Percentiles rank a stretch among this genome's conserved stretches.
Conservation (phyloP, 2,113 vertebrate species). For the Poicephalus gulielmi region DNA sequence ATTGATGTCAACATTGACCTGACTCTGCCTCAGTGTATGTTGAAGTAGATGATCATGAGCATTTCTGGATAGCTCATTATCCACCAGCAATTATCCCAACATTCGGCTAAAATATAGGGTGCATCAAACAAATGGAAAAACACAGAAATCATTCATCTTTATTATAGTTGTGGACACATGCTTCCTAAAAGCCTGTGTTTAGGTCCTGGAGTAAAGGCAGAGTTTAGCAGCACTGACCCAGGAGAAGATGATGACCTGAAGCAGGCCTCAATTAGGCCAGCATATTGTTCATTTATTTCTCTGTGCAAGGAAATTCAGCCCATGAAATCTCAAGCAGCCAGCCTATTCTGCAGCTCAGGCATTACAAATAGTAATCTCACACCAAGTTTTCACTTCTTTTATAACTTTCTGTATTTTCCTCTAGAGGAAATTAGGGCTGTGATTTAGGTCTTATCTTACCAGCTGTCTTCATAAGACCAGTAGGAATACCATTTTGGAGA, state of each 20-base stretch:
- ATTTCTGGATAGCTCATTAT: neutral
- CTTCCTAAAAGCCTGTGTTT: neutral
- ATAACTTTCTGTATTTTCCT: neutral
- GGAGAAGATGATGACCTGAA: neutral
- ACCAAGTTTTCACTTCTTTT: neutral
- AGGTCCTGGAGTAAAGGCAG: neutral
- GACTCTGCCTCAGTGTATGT: neutral
- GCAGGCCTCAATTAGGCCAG: neutral
- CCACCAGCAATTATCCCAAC: neutral
- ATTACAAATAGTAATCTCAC: neutral
- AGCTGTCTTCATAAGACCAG: constrained; percentile 20
- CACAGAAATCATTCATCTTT: neutral
- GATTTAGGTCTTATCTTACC: constrained; percentile 38
- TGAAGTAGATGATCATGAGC: neutral
- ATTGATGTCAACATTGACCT: neutral
- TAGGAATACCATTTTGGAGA: neutral
- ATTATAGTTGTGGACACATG: neutral
- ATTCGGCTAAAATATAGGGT: neutral
- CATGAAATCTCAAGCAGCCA: neutral
- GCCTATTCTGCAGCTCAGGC: neutral
- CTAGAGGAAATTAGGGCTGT: constrained; percentile 14
- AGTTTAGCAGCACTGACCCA: neutral
- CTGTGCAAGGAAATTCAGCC: neutral
- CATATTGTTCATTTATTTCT: neutral
- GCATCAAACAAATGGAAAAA: neutral